Base-by-base conservation (phyloP, 2,113 vertebrate genomes). In the Etheostoma spectabile region DNA sequence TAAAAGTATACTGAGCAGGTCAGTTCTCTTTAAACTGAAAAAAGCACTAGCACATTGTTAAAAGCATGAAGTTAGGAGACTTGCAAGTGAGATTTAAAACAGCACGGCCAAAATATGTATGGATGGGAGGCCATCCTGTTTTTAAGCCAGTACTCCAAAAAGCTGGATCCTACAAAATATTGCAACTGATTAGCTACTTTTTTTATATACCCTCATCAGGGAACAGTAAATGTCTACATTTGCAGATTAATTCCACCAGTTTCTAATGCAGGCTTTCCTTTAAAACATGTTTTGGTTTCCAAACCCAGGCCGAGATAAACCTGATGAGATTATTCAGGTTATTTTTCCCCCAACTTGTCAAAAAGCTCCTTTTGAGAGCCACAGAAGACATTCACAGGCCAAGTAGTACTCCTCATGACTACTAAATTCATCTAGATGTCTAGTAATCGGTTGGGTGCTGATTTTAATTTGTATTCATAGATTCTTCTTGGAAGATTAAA, bases 1-100 rank as follows among this genome's bases (percentile, higher is more conserved):
- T 83, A 48, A 84, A 57, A 70, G 22, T 18, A 42, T n/a, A 69
- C 45, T n/a, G 16, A 66, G 48, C 33, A 65, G 6, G 77, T 84
- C 59, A 64, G 67, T 21, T 53, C 38, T 63, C 56, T 76, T 38
- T 64, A 33, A 24, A 56, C 2, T 15, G 0, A 70, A 72, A 84
- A 27, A 16, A 68, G 45, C 18, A 56, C 1, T 0, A 71, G 38
- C 19, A 55, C 52, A 35, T 70, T 74, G 77, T 6, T 18, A 52
- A 22, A 3, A 42, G 19, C 35, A 75, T 66, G 22, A 55, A 61
- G 48, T 13, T 18, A 21, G 8, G 22, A 48, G 42, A 45, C 15
- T 70, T 33, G 51, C 21, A 21, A 21, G 24, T 12, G 8, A 22
- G 27, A 49, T 75, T 76, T 63, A 69, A 55, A 78, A 70, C 60